Evolutionary conservation across 2,888 invertebrate species (phyloP), one percentile per base, ranked within the genome.

Genomic region (Prostheceraeus crozeri): DNA sequence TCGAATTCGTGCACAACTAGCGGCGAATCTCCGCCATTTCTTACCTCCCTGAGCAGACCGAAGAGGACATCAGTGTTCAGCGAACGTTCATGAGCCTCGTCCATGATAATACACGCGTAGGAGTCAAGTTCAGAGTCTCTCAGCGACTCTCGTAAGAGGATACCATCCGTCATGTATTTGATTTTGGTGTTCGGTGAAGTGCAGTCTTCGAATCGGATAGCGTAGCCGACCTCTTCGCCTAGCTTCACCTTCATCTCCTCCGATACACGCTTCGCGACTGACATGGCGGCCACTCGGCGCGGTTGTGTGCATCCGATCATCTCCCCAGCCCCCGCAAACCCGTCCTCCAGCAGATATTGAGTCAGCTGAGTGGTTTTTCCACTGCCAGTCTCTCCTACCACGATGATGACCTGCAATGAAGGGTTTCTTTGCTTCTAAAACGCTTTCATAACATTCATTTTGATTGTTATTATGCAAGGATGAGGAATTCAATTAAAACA

Each of bases 181-280:
- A 80, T 78, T 31, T 78, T 67, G 0, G 80, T 80, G 63, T 77
- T 77, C 69, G 79, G 89, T 0, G 87, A 86, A 0, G 98, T 98
- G 75, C 96, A 96, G 78, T 99, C 98, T 75, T 99, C 98, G 79
- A 99, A 99, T 70, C 98, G 89, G 73, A 99, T 99, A 19, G 96
- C 93, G 78, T 99, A 99, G 11, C 98, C 98, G 6, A 98, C 87
- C 72, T 91, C 89, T 64, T 90, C 86, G 2, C 83, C 93, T 36
- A 94, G 78, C 62, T 84, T 84, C 0, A 87, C 86, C 31, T 83
- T 82, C 90, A 96, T 93, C 81, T 99, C 98, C 74, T 98, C 96
- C 1, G 94, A 87, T 10, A 99, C 98, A 69, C 98, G 83, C 77
- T 98, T 96, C 1, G 98, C 98, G 0, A 99, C 98, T 0, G 93